phyloP scores from a whole-genome alignment of 2,113 vertebrate species.

The Periophthalmus modestus region DNA sequence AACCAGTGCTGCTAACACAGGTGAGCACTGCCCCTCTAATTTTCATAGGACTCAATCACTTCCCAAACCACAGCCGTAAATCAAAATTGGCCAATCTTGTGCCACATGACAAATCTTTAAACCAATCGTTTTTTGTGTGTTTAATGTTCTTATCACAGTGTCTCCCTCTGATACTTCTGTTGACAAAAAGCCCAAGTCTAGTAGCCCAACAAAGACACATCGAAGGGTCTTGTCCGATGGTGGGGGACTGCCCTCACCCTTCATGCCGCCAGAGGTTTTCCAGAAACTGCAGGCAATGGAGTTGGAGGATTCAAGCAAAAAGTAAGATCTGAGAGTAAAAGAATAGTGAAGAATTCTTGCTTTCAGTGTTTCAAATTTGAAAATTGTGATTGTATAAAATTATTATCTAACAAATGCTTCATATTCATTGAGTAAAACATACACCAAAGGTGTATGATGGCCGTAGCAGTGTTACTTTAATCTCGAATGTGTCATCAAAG shows the following conservation, averaged over 20 bases:
- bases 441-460: background rate
- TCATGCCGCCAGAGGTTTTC: constrained; percentile 90
- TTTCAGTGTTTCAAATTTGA: background rate
- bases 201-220: constrained; percentile 56
- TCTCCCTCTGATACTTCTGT: constrained; percentile 25
- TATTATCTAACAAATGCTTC: constrained; percentile 1
- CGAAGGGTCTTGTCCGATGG: constrained; percentile 82
- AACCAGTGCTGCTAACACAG: background rate
- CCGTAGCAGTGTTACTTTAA: too few species aligned
- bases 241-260: constrained; percentile 74
- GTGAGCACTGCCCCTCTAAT: constrained; percentile 37
- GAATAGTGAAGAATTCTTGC: background rate
- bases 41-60: background rate
- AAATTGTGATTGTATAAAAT: background rate
- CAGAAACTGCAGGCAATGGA: constrained; percentile 84
- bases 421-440: background rate
- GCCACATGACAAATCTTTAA: constrained; percentile 15
- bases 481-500: background rate
- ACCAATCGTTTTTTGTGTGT: constrained; percentile 3
- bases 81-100: background rate
- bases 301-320: constrained; percentile 71
- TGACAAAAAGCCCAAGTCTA: background rate
- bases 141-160: background rate
- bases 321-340: constrained; percentile 69
- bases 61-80: background rate